Evolutionary conservation across 1,140 invertebrate species (phyloP).

Genomic region (Nasonia vitripennis): DNA sequence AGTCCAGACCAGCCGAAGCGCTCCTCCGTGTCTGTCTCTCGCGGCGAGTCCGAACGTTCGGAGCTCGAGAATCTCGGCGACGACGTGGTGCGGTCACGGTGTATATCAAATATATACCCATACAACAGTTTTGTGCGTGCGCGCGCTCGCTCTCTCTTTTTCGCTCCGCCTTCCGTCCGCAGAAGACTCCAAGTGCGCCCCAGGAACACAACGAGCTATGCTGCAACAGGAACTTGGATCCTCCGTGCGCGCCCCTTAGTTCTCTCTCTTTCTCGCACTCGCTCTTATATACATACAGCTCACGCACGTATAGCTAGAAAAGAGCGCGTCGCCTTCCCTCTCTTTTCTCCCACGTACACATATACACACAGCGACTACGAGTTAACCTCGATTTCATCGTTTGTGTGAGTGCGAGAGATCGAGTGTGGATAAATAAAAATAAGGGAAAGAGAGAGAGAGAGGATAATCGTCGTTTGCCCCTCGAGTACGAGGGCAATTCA

Average conservation of each 20-base stretch:
- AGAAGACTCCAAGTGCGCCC: not conserved
- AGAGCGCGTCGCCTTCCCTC: conserved; percentile 13
- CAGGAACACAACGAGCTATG: not conserved
- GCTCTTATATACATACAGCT: too few species aligned
- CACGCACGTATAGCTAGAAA: not conserved
- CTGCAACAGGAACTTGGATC: not conserved
- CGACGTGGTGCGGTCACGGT: conserved; percentile 13
- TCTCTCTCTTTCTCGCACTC: not conserved
- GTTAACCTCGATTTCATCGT: conserved; percentile 40
- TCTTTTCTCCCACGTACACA: conserved; percentile 18
- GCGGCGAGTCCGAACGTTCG: conserved; percentile 25
- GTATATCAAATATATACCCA: not conserved
- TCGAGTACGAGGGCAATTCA: not conserved
- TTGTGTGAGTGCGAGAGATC: not conserved
- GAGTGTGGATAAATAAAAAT: not conserved
- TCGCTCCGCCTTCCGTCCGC: not conserved
- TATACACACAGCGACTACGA: conserved; percentile 66
- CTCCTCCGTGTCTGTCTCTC: conserved; percentile 20
- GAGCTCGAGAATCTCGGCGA: conserved; percentile 23
- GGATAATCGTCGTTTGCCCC: conserved; percentile 3
- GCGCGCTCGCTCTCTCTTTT: conserved; percentile 82
- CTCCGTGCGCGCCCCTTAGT: conserved; percentile 12
- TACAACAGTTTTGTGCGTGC: conserved; percentile 73
- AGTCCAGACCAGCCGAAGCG: not conserved
- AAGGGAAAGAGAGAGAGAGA: conserved; percentile 9